These are phyloP conservation scores for Ylistrum balloti DNA, from an alignment of 1,140 invertebrate genomes.

Conservation along the genomic window DNA sequence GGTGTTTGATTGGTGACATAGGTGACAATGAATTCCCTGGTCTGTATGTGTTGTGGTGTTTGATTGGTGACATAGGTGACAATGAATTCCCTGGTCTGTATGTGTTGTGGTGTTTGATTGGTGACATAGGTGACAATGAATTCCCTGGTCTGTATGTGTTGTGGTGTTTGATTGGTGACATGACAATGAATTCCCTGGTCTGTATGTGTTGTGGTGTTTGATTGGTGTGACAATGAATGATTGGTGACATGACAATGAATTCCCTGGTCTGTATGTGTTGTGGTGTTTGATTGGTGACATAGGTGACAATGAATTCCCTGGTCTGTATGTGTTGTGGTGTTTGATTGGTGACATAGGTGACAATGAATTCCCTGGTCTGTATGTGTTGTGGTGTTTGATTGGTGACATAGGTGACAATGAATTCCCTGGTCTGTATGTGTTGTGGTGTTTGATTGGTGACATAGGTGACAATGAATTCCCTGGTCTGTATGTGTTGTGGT, in stretches of 20 bases:
- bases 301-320: neutral
- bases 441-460: neutral
- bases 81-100: neutral
- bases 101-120: too few species aligned
- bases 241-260: neutral
- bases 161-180: neutral
- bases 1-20: neutral
- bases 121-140: neutral
- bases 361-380: neutral
- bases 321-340: too few species aligned
- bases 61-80: neutral
- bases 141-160: slow-evolving; percentile 24
- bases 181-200: too few species aligned
- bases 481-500: too few species aligned
- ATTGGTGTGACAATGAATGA: neutral
- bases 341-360: neutral
- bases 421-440: slow-evolving; percentile 13
- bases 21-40: neutral
- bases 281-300: neutral
- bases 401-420: neutral
- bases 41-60: too few species aligned
- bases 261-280: slow-evolving; percentile 22
- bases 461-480: neutral
- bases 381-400: too few species aligned
- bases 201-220: too few species aligned